A percentile compares a stretch with the other conserved stretches of the same genome.
phyloP scores from a whole-genome alignment of 2,797 vertebrate species.

The Margarornis squamiger region DNA sequence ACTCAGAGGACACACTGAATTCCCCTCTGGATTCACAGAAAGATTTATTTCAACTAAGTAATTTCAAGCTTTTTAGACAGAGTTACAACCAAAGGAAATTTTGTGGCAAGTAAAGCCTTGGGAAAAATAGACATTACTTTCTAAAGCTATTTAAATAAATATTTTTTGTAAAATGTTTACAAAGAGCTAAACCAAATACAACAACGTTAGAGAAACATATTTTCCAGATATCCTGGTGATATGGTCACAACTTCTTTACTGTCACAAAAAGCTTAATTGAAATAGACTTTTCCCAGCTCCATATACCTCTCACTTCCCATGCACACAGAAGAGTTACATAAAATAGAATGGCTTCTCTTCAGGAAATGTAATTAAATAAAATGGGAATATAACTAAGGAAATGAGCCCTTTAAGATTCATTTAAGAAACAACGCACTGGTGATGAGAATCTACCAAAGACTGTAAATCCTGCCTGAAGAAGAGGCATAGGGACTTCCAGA shows the following conservation, averaged over 20 bases:
- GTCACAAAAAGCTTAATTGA: not conserved
- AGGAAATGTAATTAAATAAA: constrained; percentile 62
- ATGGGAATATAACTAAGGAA: constrained; percentile 51
- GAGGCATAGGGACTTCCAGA: not conserved
- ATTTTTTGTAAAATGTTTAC: not conserved
- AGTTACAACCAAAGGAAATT: not conserved
- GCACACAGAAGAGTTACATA: constrained; percentile 1
- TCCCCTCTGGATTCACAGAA: not conserved
- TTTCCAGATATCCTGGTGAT: not conserved
- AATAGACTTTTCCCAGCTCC: not conserved
- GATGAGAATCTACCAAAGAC: not conserved
- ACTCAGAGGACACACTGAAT: not conserved
- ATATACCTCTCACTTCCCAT: not conserved
- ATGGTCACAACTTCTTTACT: not conserved
- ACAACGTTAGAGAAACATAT: not conserved
- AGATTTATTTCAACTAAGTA: not conserved
- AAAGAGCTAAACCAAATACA: not conserved
- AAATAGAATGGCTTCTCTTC: constrained; percentile 49
- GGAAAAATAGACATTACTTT: not conserved
- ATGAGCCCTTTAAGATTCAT: constrained; percentile 52
- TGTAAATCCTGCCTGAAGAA: constrained; percentile 30
- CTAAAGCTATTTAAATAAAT: not conserved
- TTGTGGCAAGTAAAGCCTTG: not conserved
- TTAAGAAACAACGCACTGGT: constrained; percentile 15
- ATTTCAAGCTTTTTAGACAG: not conserved